phyloP scores from a whole-genome alignment of 2,113 vertebrate genomes.

The Oreochromis niloticus region DNA sequence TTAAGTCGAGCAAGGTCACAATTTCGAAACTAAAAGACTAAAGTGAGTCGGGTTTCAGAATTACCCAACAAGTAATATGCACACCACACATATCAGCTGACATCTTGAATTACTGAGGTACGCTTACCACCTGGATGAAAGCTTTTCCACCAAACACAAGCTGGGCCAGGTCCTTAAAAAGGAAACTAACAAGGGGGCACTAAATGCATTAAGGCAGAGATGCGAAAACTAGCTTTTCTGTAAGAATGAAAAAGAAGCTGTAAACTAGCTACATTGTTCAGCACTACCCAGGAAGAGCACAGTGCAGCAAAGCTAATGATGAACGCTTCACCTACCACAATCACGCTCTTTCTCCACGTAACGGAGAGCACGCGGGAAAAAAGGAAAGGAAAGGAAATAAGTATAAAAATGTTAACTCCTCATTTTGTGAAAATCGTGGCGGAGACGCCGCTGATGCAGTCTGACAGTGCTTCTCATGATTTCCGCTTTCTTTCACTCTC shows the following conservation, averaged over 20 bases:
- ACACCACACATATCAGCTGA: slow-evolving; percentile 57
- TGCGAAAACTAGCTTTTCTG: not conserved
- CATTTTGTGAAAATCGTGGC: not conserved
- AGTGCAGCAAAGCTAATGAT: not conserved
- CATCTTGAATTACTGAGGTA: slow-evolving; percentile 60
- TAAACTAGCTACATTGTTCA: not conserved
- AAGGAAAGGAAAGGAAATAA: not conserved
- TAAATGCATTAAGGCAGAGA: not conserved
- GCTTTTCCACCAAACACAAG: not conserved
- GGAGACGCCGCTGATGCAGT: not conserved
- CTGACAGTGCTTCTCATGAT: not conserved
- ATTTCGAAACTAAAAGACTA: not conserved
- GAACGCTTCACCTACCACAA: slow-evolving; percentile 42
- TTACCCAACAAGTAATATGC: slow-evolving; percentile 32
- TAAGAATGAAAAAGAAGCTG: not conserved
- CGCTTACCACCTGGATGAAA: slow-evolving; percentile 61
- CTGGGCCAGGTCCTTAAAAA: not conserved
- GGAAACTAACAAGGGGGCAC: not conserved
- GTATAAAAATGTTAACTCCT: not conserved
- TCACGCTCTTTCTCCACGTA: slow-evolving; percentile 10
- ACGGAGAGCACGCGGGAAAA: not conserved
- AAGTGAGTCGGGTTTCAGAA: slow-evolving; percentile 46
- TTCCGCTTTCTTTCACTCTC: slow-evolving; percentile 52
- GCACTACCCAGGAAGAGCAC: not conserved
- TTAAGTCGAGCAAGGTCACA: not conserved